Conservation (phyloP, 2,113 vertebrate species). For the Cyphomyrus plagiostoma region DNA sequence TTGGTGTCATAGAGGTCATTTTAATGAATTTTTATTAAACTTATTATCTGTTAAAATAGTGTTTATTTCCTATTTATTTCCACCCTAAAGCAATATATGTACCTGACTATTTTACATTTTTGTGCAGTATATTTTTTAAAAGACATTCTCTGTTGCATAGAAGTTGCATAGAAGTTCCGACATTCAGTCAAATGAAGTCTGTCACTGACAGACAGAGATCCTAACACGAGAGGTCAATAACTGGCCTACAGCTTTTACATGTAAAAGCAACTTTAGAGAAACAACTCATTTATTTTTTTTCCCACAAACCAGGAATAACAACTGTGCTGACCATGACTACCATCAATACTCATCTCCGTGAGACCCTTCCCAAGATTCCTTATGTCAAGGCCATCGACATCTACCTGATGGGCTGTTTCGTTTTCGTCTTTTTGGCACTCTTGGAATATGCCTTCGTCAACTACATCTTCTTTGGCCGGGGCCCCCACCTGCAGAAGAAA, state of each 20-base stretch:
- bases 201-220: neutral
- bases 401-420: slow-evolving; percentile 92
- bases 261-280: neutral
- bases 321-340: slow-evolving; percentile 95
- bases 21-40: neutral
- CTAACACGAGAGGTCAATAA: neutral
- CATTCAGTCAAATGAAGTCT: neutral
- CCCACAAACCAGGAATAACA: slow-evolving; percentile 72
- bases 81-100: neutral
- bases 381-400: slow-evolving; percentile 92
- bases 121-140: neutral
- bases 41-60: neutral
- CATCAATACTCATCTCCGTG: slow-evolving; percentile 87
- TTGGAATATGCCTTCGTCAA: slow-evolving; percentile 93
- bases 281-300: neutral
- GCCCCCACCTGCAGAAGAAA: slow-evolving; percentile 81
- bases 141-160: neutral
- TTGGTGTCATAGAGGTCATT: neutral
- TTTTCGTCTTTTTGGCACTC: slow-evolving; percentile 88
- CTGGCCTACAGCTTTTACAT: neutral
- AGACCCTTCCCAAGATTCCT: slow-evolving; percentile 89
- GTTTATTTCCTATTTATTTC: neutral
- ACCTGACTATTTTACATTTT: neutral
- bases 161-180: neutral
- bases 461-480: slow-evolving; percentile 92